phyloP scores from a whole-genome alignment of 2,797 vertebrate genomes.

The Sus cebifrons region DNA sequence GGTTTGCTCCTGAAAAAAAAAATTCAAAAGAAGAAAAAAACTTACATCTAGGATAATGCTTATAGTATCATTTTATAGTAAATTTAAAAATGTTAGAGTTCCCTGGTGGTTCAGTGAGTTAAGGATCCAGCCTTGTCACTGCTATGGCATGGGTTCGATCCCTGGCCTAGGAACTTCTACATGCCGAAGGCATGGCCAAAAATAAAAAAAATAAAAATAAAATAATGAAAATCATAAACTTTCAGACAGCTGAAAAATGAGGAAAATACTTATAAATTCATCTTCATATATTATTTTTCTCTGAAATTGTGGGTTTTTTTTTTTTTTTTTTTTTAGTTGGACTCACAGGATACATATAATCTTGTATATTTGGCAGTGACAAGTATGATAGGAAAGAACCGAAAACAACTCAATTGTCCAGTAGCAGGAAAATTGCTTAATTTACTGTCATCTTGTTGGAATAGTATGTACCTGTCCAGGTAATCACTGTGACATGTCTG shows the following conservation, averaged over 20 bases:
- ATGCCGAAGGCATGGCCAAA: no score
- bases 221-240: slow-evolving; percentile 1
- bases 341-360: neutral
- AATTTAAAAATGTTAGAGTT: neutral
- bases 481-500: neutral
- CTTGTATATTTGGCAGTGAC: slow-evolving; percentile 39
- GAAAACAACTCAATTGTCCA: neutral
- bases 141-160: no score
- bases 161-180: no score
- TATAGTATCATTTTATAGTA: slow-evolving; percentile 33
- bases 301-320: neutral
- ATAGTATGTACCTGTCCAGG: neutral
- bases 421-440: neutral
- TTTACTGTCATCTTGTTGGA: neutral
- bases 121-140: no score
- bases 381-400: slow-evolving; percentile 22
- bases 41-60: neutral
- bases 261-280: neutral
- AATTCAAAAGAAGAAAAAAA: slow-evolving; percentile 22
- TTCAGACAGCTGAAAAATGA: slow-evolving; percentile 4
- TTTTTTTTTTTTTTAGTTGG: neutral
- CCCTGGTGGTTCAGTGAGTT: no score
- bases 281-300: slow-evolving; percentile 28
- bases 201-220: neutral
- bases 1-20: slow-evolving; percentile 43